phyloP scores from a whole-genome alignment of 2,797 vertebrate genomes.

The Sebastes flavidus region DNA sequence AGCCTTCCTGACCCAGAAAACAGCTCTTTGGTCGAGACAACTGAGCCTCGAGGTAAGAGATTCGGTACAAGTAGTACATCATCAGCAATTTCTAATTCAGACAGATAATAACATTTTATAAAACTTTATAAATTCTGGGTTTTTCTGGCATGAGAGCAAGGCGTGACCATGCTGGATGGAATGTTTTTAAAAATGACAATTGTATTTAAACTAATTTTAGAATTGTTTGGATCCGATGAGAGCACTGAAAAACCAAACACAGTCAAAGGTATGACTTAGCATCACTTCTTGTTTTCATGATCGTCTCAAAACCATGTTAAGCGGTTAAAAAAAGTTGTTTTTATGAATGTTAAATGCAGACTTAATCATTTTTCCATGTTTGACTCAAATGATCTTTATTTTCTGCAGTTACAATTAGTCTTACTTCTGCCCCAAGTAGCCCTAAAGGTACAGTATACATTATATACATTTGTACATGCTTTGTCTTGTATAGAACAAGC shows the following conservation, averaged over 20 bases:
- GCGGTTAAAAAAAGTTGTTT: not conserved
- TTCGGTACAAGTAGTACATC: not conserved
- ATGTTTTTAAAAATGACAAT: not conserved
- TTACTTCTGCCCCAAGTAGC: fast-evolving
- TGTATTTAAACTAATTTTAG: not conserved
- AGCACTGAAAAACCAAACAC: not conserved
- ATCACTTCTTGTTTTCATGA: not conserved
- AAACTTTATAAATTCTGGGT: not conserved
- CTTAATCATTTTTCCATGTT: not conserved
- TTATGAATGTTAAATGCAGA: not conserved
- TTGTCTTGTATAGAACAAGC: not conserved
- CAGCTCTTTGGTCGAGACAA: too few species aligned
- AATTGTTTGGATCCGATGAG: not conserved
- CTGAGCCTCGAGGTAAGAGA: not conserved
- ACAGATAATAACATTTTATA: not conserved
- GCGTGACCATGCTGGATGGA: not conserved
- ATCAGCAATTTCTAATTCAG: not conserved
- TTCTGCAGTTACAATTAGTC: not conserved
- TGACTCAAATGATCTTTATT: not conserved
- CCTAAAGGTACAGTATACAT: slow-evolving; percentile 13
- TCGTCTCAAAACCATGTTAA: not conserved
- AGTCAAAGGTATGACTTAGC: not conserved
- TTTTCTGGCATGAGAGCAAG: not conserved
- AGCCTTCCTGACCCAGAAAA: fast-evolving
- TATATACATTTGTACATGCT: not conserved